A percentile compares a stretch with the other conserved stretches of the same genome.
These are phyloP conservation scores for Hydractinia echinata DNA, from an alignment of 30 jellyfish, hydroid and myxozoan genomes.

Conservation along the genomic window DNA sequence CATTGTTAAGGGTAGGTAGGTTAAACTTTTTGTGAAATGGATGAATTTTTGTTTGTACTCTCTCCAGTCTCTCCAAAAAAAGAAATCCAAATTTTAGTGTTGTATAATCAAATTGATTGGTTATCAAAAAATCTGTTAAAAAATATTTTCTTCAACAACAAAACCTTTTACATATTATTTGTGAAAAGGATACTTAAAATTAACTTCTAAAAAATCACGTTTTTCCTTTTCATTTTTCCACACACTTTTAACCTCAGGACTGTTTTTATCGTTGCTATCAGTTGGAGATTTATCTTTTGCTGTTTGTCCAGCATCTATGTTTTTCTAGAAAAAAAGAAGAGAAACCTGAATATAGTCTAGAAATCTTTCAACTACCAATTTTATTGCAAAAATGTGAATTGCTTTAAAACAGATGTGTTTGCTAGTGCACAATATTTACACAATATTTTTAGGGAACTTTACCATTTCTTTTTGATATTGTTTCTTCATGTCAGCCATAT, in stretches of 20 bases:
- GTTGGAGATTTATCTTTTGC: constrained; percentile 8
- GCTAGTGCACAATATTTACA: too few species aligned
- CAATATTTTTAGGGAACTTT: neutral
- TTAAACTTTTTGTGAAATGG: too few species aligned
- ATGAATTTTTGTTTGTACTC: too few species aligned
- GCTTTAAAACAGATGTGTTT: too few species aligned
- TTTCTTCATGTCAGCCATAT: constrained; percentile 60
- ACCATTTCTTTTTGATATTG: constrained; percentile 73
- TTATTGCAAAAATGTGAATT: too few species aligned
- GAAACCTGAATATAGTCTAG: neutral
- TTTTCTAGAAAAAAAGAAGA: neutral
- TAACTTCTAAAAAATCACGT: constrained; percentile 46
- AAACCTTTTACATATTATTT: too few species aligned
- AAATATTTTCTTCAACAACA: too few species aligned
- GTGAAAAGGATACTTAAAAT: constrained; percentile 77
- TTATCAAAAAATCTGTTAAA: too few species aligned
- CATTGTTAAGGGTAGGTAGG: too few species aligned
- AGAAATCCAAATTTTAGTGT: too few species aligned
- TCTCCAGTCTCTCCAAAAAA: too few species aligned
- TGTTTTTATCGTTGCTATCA: neutral
- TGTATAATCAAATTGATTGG: too few species aligned
- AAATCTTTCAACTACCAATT: neutral
- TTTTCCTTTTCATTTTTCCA: constrained; percentile 30
- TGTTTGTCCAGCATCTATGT: neutral
- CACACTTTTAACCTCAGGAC: neutral